Base-by-base conservation (phyloP, 2,797 vertebrate species). In the Delichon dasypus region DNA sequence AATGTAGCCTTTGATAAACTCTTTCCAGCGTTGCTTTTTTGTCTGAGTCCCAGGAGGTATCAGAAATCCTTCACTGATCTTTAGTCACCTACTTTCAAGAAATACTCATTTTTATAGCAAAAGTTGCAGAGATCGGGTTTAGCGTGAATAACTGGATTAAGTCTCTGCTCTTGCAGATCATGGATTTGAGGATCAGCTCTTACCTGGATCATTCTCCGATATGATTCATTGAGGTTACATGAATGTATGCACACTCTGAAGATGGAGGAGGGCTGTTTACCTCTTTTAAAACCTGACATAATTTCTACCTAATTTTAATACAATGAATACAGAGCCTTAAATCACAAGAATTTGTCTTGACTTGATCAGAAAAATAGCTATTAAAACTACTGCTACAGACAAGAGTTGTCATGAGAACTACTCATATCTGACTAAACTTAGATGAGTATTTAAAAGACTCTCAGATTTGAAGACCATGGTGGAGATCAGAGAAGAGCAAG, bases 151-250 rank as follows among this genome's bases (percentile, higher is more conserved):
- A 57, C 16, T 85, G 22, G 34, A 73, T 50, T 70, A 73, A 55
- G 14, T 64, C 16, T 94, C 48, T 87, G 21, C 7, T 76, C 29
- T 67, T 76, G 32, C 23, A 30, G 45, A 93, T 44, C 29, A 38
- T 1, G 55, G 11, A 34, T 47, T 77, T 71, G 53, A 88, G 23
- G 19, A 53, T 77, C 65, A 60, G 13, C 22, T 45, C 94, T 83
- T 29, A 36, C 16, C 44, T 47, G 38, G 32, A 50, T 73, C 18
- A 7, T 88, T 54, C 44, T 60, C 48, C 0, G 0, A 6, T 36
- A 8, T 75, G 40, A 60, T 73, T 82, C 50, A n/a, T 42, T 85
- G 29, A 40, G 26, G n/a, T 17, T 73, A 11, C 26, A 7, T 25
- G 29, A 71, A 67, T n/a, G 15, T 50, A 36, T 50, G n/a, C 26